phyloP scores from a whole-genome alignment of 2,888 invertebrate genomes.

The Falcaria lacertinaria region DNA sequence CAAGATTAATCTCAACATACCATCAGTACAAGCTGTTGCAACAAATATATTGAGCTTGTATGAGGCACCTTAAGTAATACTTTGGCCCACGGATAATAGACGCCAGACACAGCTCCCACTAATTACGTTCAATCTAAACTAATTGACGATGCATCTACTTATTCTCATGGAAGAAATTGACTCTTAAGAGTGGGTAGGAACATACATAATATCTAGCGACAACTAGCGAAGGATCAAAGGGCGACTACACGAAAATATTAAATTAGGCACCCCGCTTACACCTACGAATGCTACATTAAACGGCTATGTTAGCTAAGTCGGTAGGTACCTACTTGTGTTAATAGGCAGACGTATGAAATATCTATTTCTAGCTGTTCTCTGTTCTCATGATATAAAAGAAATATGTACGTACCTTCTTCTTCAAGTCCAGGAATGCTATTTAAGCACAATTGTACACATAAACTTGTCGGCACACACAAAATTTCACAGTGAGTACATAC shows the following conservation, averaged over 20 bases:
- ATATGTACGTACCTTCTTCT: conserved; percentile 42
- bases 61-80: conserved; percentile 12
- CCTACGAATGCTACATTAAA: conserved; percentile 4
- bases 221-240: conserved; percentile 8
- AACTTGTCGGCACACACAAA: conserved; percentile 61
- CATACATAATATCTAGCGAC: conserved; percentile 4
- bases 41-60: neutral
- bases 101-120: conserved; percentile 13
- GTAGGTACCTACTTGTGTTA: conserved; percentile 6
- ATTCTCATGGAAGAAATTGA: conserved; percentile 2
- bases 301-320: neutral
- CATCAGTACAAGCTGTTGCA: neutral
- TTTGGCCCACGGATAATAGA: conserved; percentile 25
- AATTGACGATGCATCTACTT: conserved; percentile 18
- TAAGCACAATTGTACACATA: conserved; percentile 58
- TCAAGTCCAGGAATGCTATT: conserved; percentile 44
- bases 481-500: conserved; percentile 50
- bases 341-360: no score
- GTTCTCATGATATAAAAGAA: no score
- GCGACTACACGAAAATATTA: neutral
- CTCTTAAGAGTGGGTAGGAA: conserved; percentile 19
- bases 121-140: conserved; percentile 29
- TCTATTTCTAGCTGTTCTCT: no score
- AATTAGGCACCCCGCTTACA: conserved; percentile 1
- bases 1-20: neutral